Conservation (phyloP, 2,113 vertebrate species). For the Nerophis lumbriciformis region DNA sequence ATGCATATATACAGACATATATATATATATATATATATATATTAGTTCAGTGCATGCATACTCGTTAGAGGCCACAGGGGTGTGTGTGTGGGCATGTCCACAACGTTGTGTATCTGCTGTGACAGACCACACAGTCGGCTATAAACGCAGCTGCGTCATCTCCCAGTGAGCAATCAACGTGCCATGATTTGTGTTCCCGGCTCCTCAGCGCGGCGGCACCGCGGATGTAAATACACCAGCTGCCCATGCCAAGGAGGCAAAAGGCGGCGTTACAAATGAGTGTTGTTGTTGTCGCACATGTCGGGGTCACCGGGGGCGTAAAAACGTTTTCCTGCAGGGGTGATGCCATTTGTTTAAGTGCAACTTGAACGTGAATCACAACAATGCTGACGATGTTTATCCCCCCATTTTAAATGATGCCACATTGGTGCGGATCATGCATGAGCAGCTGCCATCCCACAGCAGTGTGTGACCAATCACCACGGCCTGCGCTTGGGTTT, state of each 20-base stretch:
- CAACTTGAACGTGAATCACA: neutral
- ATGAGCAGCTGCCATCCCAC: no score
- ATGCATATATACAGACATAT: no score
- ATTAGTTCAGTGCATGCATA: no score
- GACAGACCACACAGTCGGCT: constrained; percentile 32
- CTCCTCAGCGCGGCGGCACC: constrained; percentile 1
- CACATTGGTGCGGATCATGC: no score
- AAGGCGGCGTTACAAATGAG: constrained; percentile 2
- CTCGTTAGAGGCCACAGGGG: no score
- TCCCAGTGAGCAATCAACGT: constrained; percentile 52
- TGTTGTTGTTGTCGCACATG: constrained; percentile 4
- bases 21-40: no score
- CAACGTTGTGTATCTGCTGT: no score
- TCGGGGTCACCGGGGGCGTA: neutral
- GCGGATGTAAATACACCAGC: constrained; percentile 2
- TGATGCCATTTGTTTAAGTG: neutral
- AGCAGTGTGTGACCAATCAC: no score
- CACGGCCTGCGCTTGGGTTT: no score
- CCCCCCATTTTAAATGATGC: no score
- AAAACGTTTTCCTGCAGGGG: neutral
- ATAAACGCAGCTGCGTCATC: constrained; percentile 59
- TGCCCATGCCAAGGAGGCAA: neutral
- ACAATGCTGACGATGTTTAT: no score
- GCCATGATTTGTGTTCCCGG: constrained; percentile 48
- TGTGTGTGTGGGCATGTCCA: no score